A percentile compares a stretch with the other conserved stretches of the same genome.
phyloP scores from a whole-genome alignment of 2,113 vertebrate species.

The Ophiodon elongatus region DNA sequence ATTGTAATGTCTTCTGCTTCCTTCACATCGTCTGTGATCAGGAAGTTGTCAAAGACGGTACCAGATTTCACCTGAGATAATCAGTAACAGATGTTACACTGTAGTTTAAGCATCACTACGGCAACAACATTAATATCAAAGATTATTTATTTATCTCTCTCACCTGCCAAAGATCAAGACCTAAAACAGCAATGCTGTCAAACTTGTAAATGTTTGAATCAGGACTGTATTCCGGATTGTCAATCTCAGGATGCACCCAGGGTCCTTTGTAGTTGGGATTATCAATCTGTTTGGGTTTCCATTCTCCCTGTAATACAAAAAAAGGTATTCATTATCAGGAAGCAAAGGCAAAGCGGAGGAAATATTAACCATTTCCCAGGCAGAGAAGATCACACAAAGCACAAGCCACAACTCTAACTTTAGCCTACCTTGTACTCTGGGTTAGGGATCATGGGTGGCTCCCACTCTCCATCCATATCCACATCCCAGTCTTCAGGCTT shows the following conservation, averaged over 20 bases:
- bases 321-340: not conserved
- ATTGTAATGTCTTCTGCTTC: constrained; percentile 87
- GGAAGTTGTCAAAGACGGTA: constrained; percentile 92
- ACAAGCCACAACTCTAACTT: not conserved
- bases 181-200: constrained; percentile 85
- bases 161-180: constrained; percentile 94
- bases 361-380: not conserved
- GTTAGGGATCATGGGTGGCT: constrained; percentile 87
- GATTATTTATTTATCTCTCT: not conserved
- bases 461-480: constrained; percentile 87
- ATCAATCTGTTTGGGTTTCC: constrained; percentile 87
- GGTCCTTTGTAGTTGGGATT: constrained; percentile 86
- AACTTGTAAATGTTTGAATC: constrained; percentile 86
- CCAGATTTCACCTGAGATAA: constrained; percentile 88
- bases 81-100: constrained; percentile 2
- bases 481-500: constrained; percentile 88
- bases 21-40: constrained; percentile 86
- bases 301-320: constrained; percentile 82
- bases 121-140: not conserved
- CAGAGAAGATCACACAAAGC: not conserved
- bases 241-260: constrained; percentile 89
- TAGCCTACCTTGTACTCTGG: constrained; percentile 86
- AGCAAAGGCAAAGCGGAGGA: not conserved
- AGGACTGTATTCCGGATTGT: constrained; percentile 82
- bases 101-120: not conserved